phyloP scores from a whole-genome alignment of 2,888 invertebrate genomes.

The Ophion costatus region DNA sequence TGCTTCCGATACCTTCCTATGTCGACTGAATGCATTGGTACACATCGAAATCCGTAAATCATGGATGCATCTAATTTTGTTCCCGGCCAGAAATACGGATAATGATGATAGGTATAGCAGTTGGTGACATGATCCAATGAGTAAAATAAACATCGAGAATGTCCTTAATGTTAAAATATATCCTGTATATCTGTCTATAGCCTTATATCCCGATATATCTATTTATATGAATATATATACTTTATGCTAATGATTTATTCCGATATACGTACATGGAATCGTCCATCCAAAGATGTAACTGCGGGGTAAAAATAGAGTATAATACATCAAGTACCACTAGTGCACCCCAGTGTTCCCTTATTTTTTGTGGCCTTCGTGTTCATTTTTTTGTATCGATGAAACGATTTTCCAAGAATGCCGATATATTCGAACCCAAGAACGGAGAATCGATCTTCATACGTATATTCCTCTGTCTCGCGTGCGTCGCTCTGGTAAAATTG shows the following conservation, averaged over 20 bases:
- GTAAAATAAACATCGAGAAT: not conserved
- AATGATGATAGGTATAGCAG: not conserved
- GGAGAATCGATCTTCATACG: constrained; percentile 20
- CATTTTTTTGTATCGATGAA: constrained; percentile 12
- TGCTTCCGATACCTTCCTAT: not conserved
- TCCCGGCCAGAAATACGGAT: not conserved
- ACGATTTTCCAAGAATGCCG: constrained; percentile 1
- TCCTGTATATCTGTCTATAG: not conserved
- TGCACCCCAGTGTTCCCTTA: too few species aligned
- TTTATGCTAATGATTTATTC: too few species aligned
- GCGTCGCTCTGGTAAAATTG: constrained; percentile 6
- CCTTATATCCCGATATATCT: not conserved
- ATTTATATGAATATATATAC: not conserved
- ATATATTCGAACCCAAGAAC: not conserved
- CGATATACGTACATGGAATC: too few species aligned
- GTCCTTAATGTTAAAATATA: not conserved
- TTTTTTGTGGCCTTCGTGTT: too few species aligned
- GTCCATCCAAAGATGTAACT: too few species aligned
- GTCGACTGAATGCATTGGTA: constrained; percentile 12
- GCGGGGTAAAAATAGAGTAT: too few species aligned
- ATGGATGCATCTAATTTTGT: constrained; percentile 9
- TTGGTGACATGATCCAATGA: not conserved
- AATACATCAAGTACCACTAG: too few species aligned
- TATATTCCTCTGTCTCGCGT: constrained; percentile 2
- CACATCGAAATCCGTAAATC: constrained; percentile 8